A percentile compares a stretch with the other conserved stretches of the same genome.
Conservation (phyloP, 1,140 invertebrate species). For the Drosophila setifemur region DNA sequence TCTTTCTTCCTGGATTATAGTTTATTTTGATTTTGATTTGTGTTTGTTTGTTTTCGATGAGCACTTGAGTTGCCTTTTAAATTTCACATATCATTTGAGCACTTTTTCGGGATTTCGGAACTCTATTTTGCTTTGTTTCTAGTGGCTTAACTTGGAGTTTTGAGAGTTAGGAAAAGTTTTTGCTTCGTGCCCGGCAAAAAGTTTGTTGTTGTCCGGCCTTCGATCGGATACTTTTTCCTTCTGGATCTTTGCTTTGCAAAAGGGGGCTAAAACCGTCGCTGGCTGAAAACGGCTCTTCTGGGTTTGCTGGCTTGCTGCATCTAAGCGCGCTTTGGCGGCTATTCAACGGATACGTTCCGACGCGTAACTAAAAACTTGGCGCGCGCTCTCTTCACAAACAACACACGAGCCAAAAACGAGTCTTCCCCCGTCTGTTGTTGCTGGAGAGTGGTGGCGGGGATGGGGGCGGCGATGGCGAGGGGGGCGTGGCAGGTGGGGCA, state of each 20-base stretch:
- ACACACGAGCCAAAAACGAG: constrained; percentile 69
- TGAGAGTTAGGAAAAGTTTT: constrained; percentile 26
- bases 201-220: constrained; percentile 1
- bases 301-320: constrained; percentile 49
- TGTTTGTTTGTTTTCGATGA: constrained; percentile 40
- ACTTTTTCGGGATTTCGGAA: too few relatives aligned
- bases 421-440: constrained; percentile 42
- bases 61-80: constrained; percentile 40
- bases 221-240: constrained; percentile 14
- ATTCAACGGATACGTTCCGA: constrained; percentile 77
- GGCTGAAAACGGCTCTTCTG: constrained; percentile 35
- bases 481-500: constrained; percentile 29
- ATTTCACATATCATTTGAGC: constrained; percentile 9
- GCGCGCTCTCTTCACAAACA: constrained; percentile 59
- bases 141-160: too few relatives aligned
- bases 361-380: constrained; percentile 80
- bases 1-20: constrained; percentile 4
- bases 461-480: constrained; percentile 16
- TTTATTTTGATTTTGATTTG: constrained; percentile 24
- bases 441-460: not conserved
- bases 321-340: constrained; percentile 71
- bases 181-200: too few relatives aligned
- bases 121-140: not conserved
- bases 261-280: constrained; percentile 44
- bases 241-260: too few relatives aligned